These are phyloP conservation scores for Xiphophorus maculatus DNA, from an alignment of 2,113 vertebrate species.

Conservation along the genomic window DNA sequence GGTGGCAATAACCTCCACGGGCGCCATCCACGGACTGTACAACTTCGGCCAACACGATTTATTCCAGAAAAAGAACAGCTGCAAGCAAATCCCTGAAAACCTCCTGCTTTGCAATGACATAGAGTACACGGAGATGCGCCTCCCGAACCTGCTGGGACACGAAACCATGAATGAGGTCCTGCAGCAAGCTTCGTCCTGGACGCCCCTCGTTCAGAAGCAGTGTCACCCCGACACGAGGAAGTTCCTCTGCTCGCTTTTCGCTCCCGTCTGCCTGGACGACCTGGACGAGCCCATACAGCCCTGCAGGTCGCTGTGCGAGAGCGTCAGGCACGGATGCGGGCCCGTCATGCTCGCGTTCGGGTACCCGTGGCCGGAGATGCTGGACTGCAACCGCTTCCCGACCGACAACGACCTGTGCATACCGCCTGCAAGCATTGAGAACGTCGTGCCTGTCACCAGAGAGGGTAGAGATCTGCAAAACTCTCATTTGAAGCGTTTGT, in stretches of 20 bases:
- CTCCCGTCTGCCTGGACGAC: constrained; percentile 94
- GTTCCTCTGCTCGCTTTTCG: constrained; percentile 97
- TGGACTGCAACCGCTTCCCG: constrained; percentile 93
- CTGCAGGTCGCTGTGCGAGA: constrained; percentile 93
- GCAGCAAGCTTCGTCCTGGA: constrained; percentile 97
- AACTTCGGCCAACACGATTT: constrained; percentile 89
- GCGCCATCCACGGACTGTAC: constrained; percentile 86
- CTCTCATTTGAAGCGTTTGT: background rate
- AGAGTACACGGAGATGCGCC: constrained; percentile 94
- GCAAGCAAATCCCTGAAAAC: constrained; percentile 90
- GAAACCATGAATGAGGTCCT: constrained; percentile 95
- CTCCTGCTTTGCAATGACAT: constrained; percentile 93
- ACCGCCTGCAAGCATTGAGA: constrained; percentile 87
- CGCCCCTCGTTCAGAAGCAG: constrained; percentile 95
- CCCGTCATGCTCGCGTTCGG: constrained; percentile 98
- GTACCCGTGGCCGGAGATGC: constrained; percentile 97
- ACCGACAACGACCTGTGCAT: constrained; percentile 96
- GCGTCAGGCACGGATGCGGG: constrained; percentile 90
- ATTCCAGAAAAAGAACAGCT: constrained; percentile 90
- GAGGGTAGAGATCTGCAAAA: constrained; percentile 81
- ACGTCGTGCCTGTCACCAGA: constrained; percentile 83
- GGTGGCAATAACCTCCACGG: constrained; percentile 78
- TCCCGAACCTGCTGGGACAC: constrained; percentile 97
- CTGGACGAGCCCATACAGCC: constrained; percentile 95
- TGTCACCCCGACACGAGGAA: constrained; percentile 97